Conservation (phyloP, 2,888 invertebrate species). For the Eupsilia transversa region DNA sequence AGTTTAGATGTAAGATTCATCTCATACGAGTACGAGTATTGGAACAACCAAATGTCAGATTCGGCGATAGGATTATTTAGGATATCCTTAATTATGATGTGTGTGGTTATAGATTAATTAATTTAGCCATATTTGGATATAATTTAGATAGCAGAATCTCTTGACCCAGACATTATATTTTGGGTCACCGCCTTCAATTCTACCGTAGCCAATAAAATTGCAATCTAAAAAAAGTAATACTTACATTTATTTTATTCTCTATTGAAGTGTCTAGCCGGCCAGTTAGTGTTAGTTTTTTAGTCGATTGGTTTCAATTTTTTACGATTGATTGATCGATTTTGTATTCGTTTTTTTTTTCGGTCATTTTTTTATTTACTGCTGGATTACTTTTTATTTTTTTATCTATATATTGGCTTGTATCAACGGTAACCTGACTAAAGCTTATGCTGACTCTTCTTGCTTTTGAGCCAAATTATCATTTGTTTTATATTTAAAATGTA, state of each 20-base stretch:
- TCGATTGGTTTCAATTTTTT: conserved; percentile 18
- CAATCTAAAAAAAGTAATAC: conserved; percentile 31
- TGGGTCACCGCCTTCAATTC: conserved; percentile 45
- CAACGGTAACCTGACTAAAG: neutral
- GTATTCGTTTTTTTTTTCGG: neutral
- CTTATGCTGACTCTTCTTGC: too few relatives aligned
- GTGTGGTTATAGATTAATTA: conserved; percentile 15
- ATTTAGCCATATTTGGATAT: conserved; percentile 21
- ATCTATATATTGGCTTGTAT: neutral
- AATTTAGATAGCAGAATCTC: conserved; percentile 11
- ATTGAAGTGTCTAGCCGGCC: conserved; percentile 7
- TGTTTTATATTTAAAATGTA: neutral
- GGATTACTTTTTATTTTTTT: neutral
- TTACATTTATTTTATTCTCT: conserved; percentile 32
- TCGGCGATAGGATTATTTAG: conserved; percentile 2
- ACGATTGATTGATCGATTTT: conserved; percentile 40
- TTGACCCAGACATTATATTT: conserved; percentile 43
- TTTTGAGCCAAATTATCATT: neutral
- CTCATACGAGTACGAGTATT: neutral
- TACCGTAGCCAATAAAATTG: conserved; percentile 41
- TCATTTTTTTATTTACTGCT: neutral
- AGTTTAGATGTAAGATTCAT: too few relatives aligned
- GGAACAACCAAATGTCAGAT: neutral
- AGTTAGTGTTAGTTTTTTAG: conserved; percentile 31
- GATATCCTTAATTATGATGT: too few relatives aligned